phyloP scores from a whole-genome alignment of 2,797 vertebrate genomes.

The Antennarius maculatus region DNA sequence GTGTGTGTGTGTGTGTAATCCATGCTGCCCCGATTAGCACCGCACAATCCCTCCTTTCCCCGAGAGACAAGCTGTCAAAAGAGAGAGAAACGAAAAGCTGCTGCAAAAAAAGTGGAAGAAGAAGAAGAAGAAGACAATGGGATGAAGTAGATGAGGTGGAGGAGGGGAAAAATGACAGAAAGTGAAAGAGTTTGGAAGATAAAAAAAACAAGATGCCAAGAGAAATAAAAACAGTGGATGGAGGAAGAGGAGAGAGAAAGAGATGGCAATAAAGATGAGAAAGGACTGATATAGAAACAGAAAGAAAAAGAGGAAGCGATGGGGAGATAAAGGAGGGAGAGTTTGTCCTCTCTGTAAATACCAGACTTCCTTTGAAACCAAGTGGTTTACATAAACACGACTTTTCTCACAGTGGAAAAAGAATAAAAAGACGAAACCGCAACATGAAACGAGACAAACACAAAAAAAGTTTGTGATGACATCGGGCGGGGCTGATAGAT shows the following conservation, averaged over 20 bases:
- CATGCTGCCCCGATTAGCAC: constrained; percentile 57
- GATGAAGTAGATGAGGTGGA: not conserved
- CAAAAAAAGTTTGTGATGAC: too few relatives aligned
- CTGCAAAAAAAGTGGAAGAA: not conserved
- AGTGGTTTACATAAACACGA: constrained; percentile 11
- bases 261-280: constrained; percentile 47
- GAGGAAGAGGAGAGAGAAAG: constrained; percentile 17
- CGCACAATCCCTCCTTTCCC: constrained; percentile 54
- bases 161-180: not conserved
- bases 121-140: not conserved
- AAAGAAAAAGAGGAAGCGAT: constrained; percentile 32
- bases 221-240: not conserved
- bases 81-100: constrained; percentile 17
- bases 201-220: not conserved
- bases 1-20: constrained; percentile 49
- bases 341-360: constrained; percentile 34
- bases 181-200: constrained; percentile 17
- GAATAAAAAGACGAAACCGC: not conserved
- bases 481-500: too few relatives aligned
- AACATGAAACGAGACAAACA: too few relatives aligned
- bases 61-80: constrained; percentile 60
- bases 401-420: constrained; percentile 11
- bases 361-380: constrained; percentile 40
- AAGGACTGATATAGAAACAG: not conserved
- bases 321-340: constrained; percentile 38